Percentiles rank a stretch among this genome's conserved stretches.
These are phyloP conservation scores for Chaenocephalus aceratus DNA, from an alignment of 2,113 vertebrate species.

Conservation along the genomic window DNA sequence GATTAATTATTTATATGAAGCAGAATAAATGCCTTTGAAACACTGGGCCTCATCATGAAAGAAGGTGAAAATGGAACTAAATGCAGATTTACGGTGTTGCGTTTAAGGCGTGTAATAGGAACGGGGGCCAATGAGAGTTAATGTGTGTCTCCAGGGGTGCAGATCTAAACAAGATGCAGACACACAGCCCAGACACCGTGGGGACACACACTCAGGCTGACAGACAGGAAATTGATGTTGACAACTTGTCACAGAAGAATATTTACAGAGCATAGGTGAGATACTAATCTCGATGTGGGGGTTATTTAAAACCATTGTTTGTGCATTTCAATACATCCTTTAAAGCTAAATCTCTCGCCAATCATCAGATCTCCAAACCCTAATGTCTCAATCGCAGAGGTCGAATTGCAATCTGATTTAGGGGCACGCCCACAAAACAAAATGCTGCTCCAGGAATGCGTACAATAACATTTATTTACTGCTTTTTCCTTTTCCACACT, in stretches of 20 bases:
- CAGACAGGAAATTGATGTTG: conserved; percentile 77
- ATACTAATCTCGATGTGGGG: conserved; percentile 60
- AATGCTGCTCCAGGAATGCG: no score
- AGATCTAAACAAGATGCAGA: conserved; percentile 70
- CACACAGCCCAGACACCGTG: conserved; percentile 44
- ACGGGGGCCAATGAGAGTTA: conserved; percentile 59
- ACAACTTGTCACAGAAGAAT: conserved; percentile 73
- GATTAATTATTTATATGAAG: conserved; percentile 99
- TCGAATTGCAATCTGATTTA: no score
- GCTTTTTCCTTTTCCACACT: no score
- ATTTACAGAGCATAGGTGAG: conserved; percentile 72
- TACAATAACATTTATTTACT: no score
- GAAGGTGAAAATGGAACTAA: conserved; percentile 90
- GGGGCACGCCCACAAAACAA: no score
- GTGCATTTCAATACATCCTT: no score
- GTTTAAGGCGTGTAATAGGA: conserved; percentile 79
- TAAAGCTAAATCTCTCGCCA: no score
- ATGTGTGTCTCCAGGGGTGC: conserved; percentile 64
- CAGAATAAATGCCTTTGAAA: conserved; percentile 98
- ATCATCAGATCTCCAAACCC: no score
- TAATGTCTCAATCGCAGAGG: no score
- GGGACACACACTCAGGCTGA: conserved; percentile 74
- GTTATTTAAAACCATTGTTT: conserved; percentile 26
- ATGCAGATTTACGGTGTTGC: conserved; percentile 87
- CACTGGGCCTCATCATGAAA: conserved; percentile 88